Base-by-base conservation (phyloP, 2,888 invertebrate species). In the Quadriops clusia region DNA sequence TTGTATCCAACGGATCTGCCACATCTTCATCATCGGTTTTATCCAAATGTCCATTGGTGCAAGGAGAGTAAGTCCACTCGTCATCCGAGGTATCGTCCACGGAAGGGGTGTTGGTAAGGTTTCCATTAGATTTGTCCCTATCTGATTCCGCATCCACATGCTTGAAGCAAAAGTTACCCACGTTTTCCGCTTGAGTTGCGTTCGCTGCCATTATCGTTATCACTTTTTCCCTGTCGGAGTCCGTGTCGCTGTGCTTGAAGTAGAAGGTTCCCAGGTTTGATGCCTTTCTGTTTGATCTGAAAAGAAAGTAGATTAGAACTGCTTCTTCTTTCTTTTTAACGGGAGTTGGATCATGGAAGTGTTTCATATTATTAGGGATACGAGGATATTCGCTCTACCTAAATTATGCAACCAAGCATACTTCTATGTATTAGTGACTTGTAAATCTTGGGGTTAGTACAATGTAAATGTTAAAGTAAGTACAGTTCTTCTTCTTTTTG, bases 61-160 rank as follows among this genome's bases (percentile, higher is more conserved):
- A 61, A 37, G 62, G 65, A n/a, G 67, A 70, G 53, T 74, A 78
- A 1, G 76, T 77, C 77, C 78, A 78, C 58, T 78, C 72, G 44
- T 73, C 73, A 49, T 74, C 75, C 24, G 74, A 73, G 29, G 74
- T 72, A 50, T 72, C 71, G 50, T 72, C 71, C 41, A 64, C 67
- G 43, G 61, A 57, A 36, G 62, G 6, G 34, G 37, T 20, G 12
- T 38, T 35, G 11, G 32, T 4, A n/a, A 34, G 32, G 14, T 38
- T 33, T 11, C 36, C 40, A 7, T 30, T 20, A 4, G 34, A 28
- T 54, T 70, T 65, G 49, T 79, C 75, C 53, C 71, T 68, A 55
- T 86, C 86, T 6, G 83, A 82, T 56, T 87, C 87, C 8, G 86
- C 86, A 56, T 89, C 87, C 58, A 76, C 72, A 58, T 87, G 87